Evolutionary conservation across 2,888 invertebrate genomes (phyloP).

Genomic region (Orthosia gothica): DNA sequence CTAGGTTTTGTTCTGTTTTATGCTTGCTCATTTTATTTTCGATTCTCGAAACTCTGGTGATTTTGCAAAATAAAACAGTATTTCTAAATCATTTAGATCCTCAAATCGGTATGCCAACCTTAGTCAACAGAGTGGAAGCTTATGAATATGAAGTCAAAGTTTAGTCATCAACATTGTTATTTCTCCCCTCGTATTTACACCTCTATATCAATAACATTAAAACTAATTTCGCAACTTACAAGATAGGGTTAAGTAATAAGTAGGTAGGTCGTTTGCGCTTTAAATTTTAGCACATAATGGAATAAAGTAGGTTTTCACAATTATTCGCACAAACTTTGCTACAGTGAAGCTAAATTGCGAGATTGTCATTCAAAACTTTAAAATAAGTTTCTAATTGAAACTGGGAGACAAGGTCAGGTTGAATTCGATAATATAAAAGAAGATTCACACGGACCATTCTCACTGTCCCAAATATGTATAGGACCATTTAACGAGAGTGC

Average conservation of each 20-base stretch:
- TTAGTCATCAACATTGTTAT: constrained; percentile 7
- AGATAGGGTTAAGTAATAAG: neutral
- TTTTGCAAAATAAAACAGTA: neutral
- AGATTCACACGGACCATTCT: constrained; percentile 37
- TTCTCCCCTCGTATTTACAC: constrained; percentile 11
- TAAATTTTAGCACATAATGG: neutral
- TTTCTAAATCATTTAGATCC: neutral
- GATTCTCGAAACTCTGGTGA: neutral
- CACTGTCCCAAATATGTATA: constrained; percentile 56
- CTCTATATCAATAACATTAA: constrained; percentile 1
- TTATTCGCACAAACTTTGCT: neutral
- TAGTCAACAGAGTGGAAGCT: neutral
- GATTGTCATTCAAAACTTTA: neutral
- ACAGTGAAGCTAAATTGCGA: constrained; percentile 19
- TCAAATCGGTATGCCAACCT: neutral
- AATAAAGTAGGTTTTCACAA: neutral
- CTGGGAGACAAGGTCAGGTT: constrained; percentile 20
- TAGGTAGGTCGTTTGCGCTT: neutral
- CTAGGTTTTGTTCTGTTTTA: constrained; percentile 63
- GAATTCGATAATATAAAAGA: constrained; percentile 16
- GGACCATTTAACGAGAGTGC: constrained; percentile 62
- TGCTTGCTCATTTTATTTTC: constrained; percentile 44
- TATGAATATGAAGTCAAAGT: neutral
- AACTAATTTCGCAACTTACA: constrained; percentile 24
- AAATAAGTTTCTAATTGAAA: constrained; percentile 10